These are phyloP conservation scores for Stenichneumon culpator DNA, from an alignment of 2,888 invertebrate genomes.

Conservation along the genomic window DNA sequence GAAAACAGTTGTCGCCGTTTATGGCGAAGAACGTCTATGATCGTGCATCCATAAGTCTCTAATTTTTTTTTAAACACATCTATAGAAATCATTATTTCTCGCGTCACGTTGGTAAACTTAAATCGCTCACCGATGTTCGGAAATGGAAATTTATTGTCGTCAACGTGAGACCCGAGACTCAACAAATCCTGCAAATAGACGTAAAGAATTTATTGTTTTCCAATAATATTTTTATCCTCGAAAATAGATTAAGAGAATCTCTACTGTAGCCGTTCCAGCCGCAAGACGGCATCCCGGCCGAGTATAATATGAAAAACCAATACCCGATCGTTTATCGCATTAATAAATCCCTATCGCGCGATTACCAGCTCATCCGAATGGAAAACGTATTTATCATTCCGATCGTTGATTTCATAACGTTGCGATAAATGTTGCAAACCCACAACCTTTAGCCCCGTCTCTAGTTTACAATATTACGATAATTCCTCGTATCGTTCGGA, in stretches of 20 bases:
- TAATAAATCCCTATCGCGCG: background rate
- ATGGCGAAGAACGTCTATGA: background rate
- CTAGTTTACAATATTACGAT: constrained; percentile 4
- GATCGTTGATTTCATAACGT: constrained; percentile 22
- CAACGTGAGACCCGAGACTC: background rate
- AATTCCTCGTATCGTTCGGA: constrained; percentile 28
- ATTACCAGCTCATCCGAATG: background rate
- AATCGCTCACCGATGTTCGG: background rate
- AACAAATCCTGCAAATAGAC: background rate
- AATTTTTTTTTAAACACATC: background rate
- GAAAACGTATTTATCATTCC: background rate
- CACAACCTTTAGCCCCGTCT: background rate
- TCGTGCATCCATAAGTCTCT: no score
- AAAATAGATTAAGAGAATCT: background rate
- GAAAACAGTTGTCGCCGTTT: no score
- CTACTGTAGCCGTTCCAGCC: background rate
- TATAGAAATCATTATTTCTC: background rate
- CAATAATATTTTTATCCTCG: background rate
- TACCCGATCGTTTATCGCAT: constrained; percentile 6
- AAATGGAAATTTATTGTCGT: background rate
- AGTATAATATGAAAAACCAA: constrained; percentile 4
- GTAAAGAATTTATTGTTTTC: background rate
- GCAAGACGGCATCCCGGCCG: background rate
- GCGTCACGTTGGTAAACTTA: background rate
- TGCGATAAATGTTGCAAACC: background rate